phyloP scores from a whole-genome alignment of 53 echinoderm and acorn worm species.

The Stichopus horrens region DNA sequence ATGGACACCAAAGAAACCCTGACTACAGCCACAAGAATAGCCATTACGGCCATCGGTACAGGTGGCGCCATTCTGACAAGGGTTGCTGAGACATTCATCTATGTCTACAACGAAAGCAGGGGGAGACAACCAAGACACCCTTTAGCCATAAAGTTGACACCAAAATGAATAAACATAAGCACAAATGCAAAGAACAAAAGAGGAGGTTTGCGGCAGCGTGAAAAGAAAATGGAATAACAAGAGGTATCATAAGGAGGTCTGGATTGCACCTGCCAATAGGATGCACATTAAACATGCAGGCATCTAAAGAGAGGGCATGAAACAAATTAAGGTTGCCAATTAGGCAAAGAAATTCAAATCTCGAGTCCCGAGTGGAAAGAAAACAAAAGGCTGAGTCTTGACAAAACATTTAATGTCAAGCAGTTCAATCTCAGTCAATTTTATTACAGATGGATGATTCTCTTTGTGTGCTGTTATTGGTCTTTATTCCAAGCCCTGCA shows the following conservation, averaged over 20 bases:
- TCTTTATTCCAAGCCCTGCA: no score
- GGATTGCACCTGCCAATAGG: neutral
- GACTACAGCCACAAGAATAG: neutral
- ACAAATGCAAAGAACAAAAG: neutral
- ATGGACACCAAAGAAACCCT: neutral
- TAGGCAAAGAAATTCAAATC: no score
- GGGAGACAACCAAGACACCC: neutral
- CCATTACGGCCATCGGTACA: constrained; percentile 6
- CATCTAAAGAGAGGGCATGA: no score
- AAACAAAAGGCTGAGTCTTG: no score
- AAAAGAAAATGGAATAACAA: no score
- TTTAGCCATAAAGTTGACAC: neutral
- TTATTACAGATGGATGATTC: no score
- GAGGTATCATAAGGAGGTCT: neutral
- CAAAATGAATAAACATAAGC: neutral
- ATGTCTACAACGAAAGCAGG: neutral
- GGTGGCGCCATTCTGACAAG: neutral
- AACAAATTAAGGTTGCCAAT: no score
- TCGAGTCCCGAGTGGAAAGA: no score
- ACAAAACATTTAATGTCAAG: no score
- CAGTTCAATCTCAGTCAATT: no score
- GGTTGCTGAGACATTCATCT: constrained; percentile 30
- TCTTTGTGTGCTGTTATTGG: no score
- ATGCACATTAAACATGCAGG: no score
- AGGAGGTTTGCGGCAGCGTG: neutral